A percentile compares a stretch with the other conserved stretches of the same genome.
Conservation (phyloP, 2,888 invertebrate genomes). For the Siphonodentalium dalli region DNA sequence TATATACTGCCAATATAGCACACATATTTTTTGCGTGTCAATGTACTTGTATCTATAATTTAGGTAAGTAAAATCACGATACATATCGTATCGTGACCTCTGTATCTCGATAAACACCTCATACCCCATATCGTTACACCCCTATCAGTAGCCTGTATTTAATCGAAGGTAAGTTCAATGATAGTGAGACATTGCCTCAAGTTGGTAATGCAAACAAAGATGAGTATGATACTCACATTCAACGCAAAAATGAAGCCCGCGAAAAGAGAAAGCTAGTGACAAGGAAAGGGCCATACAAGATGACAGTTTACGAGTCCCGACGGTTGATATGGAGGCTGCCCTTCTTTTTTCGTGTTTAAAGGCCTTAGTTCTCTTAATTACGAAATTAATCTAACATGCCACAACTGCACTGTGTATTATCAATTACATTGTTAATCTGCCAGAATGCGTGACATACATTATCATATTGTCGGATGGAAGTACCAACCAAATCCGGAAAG, state of each 20-base stretch:
- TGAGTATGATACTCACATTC: conserved; percentile 10
- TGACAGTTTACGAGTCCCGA: conserved; percentile 2
- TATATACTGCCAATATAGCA: no score
- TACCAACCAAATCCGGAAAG: conserved; percentile 24
- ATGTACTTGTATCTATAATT: no score
- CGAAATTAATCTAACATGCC: conserved; percentile 22
- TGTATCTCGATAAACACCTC: no score
- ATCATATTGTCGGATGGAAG: conserved; percentile 21
- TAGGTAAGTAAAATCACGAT: no score
- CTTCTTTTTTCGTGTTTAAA: conserved; percentile 15
- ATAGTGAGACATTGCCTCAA: no score
- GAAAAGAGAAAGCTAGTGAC: conserved; percentile 8
- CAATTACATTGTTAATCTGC: conserved; percentile 13
- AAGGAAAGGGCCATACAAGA: conserved; percentile 6
- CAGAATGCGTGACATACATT: conserved; percentile 4
- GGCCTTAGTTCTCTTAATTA: conserved; percentile 19
- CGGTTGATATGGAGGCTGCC: conserved; percentile 21
- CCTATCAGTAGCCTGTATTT: no score
- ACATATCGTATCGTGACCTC: no score
- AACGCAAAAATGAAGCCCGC: conserved; percentile 11
- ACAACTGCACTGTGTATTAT: conserved; percentile 21
- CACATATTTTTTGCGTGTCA: no score
- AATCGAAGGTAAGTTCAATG: no score
- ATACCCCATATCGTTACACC: no score
- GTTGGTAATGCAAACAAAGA: conserved; percentile 18